Evolutionary conservation across 2,113 vertebrate genomes (phyloP).

Genomic region (Engystomops pustulosus): DNA sequence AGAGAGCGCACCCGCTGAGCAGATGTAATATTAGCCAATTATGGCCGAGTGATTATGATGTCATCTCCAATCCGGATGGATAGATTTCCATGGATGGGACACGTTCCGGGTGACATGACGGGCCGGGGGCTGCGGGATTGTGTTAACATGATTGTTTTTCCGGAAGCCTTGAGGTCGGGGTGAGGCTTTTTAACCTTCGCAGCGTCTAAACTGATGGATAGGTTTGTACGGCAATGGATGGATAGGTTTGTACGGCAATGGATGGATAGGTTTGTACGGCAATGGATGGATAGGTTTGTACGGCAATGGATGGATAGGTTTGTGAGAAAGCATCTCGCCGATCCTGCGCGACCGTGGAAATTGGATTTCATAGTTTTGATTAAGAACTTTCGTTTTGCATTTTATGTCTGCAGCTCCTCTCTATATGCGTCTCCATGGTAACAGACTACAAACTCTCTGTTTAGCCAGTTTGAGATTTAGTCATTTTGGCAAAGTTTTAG

Average conservation of each 20-base stretch:
- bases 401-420: too few relatives aligned
- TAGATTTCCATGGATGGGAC: slow-evolving; percentile 17
- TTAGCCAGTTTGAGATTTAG: too few relatives aligned
- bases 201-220: neutral
- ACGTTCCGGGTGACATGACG: slow-evolving; percentile 44
- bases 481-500: too few relatives aligned
- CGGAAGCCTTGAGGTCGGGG: neutral
- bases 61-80: slow-evolving; percentile 46
- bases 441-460: too few relatives aligned
- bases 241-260: neutral
- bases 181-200: slow-evolving; percentile 36
- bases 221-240: neutral
- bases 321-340: neutral
- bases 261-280: neutral
- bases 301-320: neutral
- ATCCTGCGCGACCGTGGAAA: too few relatives aligned
- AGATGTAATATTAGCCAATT: slow-evolving; percentile 44
- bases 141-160: slow-evolving; percentile 18
- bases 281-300: neutral
- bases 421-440: too few relatives aligned
- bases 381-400: too few relatives aligned
- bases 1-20: neutral
- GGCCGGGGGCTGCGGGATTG: slow-evolving; percentile 9
- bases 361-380: too few relatives aligned
- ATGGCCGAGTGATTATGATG: slow-evolving; percentile 57